These are phyloP conservation scores for Cyprinella venusta DNA, from an alignment of 2,797 vertebrate species.

Conservation along the genomic window DNA sequence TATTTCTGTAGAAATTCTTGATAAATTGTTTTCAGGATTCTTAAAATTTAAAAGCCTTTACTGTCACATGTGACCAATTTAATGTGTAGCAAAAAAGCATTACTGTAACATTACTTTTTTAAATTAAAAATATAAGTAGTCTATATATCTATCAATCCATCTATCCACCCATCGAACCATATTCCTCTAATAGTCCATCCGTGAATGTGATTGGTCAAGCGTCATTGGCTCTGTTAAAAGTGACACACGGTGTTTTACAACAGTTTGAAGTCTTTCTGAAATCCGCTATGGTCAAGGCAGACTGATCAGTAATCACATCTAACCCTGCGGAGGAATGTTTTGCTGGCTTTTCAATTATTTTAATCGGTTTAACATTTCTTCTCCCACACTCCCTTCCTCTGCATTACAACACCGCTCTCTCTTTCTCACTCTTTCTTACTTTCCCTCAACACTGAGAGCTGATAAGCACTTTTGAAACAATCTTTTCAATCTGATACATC, in stretches of 20 bases:
- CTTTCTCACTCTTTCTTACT: conserved; percentile 6
- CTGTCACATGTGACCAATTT: no score
- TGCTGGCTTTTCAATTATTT: conserved; percentile 27
- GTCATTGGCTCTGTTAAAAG: not conserved
- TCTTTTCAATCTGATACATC: conserved; percentile 52
- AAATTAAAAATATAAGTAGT: no score
- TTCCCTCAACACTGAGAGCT: conserved; percentile 24
- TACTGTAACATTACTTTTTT: no score
- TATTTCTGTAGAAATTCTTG: no score
- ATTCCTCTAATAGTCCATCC: not conserved
- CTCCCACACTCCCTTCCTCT: conserved; percentile 13
- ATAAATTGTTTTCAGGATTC: no score
- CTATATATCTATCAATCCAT: not conserved
- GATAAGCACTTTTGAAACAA: conserved; percentile 56
- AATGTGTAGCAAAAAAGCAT: no score
- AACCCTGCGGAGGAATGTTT: not conserved
- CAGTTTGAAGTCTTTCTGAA: not conserved
- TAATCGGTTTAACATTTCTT: conserved; percentile 14
- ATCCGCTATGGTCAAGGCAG: not conserved
- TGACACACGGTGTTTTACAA: not conserved
- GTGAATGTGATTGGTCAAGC: not conserved
- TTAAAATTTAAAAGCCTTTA: no score
- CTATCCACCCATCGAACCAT: not conserved
- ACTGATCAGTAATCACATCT: conserved; percentile 38
- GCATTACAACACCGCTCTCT: conserved; percentile 20